Evolutionary conservation across 1,140 invertebrate species (phyloP).

Genomic region (Cotesia typhae): DNA sequence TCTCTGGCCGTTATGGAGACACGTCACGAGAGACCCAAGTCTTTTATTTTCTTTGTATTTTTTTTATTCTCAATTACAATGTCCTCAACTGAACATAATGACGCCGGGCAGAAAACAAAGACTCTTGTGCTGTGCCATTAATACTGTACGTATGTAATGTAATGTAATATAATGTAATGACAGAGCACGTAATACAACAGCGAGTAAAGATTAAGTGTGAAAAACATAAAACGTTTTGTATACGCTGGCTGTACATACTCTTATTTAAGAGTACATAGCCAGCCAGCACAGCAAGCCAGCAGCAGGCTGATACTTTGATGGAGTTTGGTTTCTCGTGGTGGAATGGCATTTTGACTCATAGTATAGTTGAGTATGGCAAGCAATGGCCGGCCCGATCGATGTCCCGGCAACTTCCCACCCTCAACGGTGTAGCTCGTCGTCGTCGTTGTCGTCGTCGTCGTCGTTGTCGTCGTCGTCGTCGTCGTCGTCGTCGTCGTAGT

Average conservation of each 20-base stretch:
- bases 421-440: slow-evolving; percentile 47
- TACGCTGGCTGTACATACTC: background rate
- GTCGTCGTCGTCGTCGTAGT: slow-evolving; percentile 37
- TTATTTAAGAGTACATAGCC: background rate
- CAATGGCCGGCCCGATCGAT: slow-evolving; percentile 66
- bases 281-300: background rate
- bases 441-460: too few relatives aligned
- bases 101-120: too few relatives aligned
- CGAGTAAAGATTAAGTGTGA: too few relatives aligned
- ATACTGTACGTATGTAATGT: too few relatives aligned
- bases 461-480: slow-evolving; percentile 29
- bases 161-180: too few relatives aligned
- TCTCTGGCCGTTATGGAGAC: background rate
- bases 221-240: slow-evolving; percentile 12
- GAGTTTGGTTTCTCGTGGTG: slow-evolving; percentile 61
- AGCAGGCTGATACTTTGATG: slow-evolving; percentile 52
- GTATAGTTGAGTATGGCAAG: slow-evolving; percentile 56
- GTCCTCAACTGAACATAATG: too few relatives aligned
- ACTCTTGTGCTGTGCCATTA: too few relatives aligned
- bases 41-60: too few relatives aligned
- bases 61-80: too few relatives aligned
- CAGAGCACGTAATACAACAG: too few relatives aligned
- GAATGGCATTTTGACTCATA: slow-evolving; percentile 66
- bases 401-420: slow-evolving; percentile 65
- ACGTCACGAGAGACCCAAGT: too few relatives aligned